These are phyloP conservation scores for Pocillopora damicornis DNA, from an alignment of 64 coral and sea anemone species.

Conservation along the genomic window DNA sequence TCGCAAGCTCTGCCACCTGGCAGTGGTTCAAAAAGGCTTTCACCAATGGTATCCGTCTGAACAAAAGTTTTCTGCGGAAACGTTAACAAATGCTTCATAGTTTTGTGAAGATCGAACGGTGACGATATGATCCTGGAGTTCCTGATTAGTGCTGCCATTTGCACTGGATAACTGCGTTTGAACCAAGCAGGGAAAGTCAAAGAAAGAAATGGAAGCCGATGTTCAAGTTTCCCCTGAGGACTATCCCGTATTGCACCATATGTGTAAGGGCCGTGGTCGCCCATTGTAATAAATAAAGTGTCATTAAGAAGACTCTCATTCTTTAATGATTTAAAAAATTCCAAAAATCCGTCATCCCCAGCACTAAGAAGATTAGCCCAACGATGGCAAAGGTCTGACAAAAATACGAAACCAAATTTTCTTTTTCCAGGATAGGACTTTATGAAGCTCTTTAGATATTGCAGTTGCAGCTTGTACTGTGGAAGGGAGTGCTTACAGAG, in stretches of 20 bases:
- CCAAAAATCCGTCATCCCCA: constrained; percentile 36
- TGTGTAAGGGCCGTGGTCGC: constrained; percentile 29
- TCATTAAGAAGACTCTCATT: constrained; percentile 51
- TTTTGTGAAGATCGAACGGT: constrained; percentile 58
- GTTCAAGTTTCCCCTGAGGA: constrained; percentile 63
- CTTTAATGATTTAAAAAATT: constrained; percentile 32
- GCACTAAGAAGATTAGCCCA: constrained; percentile 25
- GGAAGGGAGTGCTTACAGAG: constrained; percentile 26
- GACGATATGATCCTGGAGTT: constrained; percentile 51
- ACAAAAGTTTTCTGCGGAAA: constrained; percentile 21
- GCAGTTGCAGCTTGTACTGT: constrained; percentile 38
- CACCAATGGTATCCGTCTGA: not conserved
- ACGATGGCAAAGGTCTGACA: constrained; percentile 56
- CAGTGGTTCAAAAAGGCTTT: constrained; percentile 28
- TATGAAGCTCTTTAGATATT: constrained; percentile 69
- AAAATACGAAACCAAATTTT: constrained; percentile 60
- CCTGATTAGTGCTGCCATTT: not conserved
- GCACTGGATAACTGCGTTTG: constrained; percentile 30
- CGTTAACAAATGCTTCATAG: constrained; percentile 23
- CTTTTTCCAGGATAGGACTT: constrained; percentile 31
- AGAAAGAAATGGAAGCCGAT: constrained; percentile 56
- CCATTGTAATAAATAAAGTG: constrained; percentile 73
- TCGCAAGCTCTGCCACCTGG: constrained; percentile 46
- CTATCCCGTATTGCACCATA: constrained; percentile 25
- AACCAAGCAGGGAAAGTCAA: constrained; percentile 57